Percentiles rank a stretch among this genome's conserved stretches.
Conservation (phyloP, 2,888 invertebrate species). For the Pseudolycoriella hygida region DNA sequence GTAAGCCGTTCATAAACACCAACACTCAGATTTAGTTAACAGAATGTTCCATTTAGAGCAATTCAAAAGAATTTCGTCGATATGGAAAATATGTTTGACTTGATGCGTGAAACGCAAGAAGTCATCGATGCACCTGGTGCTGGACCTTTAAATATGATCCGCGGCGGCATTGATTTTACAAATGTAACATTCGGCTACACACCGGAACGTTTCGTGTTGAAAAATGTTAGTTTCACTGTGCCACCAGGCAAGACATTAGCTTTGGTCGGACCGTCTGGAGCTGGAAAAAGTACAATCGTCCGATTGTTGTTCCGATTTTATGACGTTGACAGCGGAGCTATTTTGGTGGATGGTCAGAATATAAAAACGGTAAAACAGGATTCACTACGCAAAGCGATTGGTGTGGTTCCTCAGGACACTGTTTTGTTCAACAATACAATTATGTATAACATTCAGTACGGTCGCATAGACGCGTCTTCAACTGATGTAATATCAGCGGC, state of each 20-base stretch:
- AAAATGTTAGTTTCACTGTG: slow-evolving; percentile 60
- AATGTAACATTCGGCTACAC: slow-evolving; percentile 82
- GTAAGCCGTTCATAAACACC: slow-evolving; percentile 36
- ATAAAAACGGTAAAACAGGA: slow-evolving; percentile 69
- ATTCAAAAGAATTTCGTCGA: slow-evolving; percentile 96
- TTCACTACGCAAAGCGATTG: slow-evolving; percentile 68
- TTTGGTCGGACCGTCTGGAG: slow-evolving; percentile 74
- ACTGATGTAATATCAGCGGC: slow-evolving; percentile 80
- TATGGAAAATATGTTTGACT: slow-evolving; percentile 99
- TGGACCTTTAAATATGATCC: slow-evolving; percentile 43
- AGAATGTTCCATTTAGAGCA: slow-evolving; percentile 38
- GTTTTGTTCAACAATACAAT: slow-evolving; percentile 88
- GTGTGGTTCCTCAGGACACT: slow-evolving; percentile 94
- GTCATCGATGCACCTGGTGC: slow-evolving; percentile 71
- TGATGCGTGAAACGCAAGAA: slow-evolving; percentile 75
- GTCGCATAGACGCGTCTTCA: slow-evolving; percentile 56
- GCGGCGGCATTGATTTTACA: slow-evolving; percentile 69
- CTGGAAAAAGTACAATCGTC: slow-evolving; percentile 93
- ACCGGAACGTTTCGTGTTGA: slow-evolving; percentile 57
- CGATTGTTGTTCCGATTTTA: slow-evolving; percentile 90
- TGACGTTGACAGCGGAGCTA: slow-evolving; percentile 75
- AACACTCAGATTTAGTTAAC: neutral
- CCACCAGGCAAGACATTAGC: slow-evolving; percentile 75
- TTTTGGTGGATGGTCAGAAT: slow-evolving; percentile 79
- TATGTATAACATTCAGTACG: slow-evolving; percentile 90